Evolutionary conservation across 2,888 invertebrate species (phyloP), one percentile per base, ranked within the genome.

Genomic region (Mesorhabditis spiculigera): DNA sequence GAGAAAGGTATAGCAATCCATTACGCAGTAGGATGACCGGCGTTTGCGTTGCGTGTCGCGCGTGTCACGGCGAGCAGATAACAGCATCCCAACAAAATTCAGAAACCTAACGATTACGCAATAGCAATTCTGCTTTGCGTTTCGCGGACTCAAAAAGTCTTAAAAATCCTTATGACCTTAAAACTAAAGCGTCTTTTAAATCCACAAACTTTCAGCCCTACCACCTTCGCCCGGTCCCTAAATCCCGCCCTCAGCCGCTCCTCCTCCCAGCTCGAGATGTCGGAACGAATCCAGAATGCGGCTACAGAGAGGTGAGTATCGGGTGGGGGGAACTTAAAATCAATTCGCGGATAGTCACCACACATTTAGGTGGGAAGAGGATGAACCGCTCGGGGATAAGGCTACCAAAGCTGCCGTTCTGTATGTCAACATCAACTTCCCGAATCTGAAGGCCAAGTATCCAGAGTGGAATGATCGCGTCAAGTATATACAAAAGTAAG

Each of bases 341-440:
- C 4, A 5, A 62, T 5, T 41, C 45, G 43, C 50, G 28, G 8
- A 45, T 50, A 4, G 65, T 41, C n/a, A n/a, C 45, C 6, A 10
- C 67, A 70, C 41, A 13, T 50, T 66, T 16, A 45, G 95, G 88
- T 95, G 95, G 95, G 92, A 94, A 85, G 92, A 92, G 5, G 98
- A 98, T 86, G 98, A 98, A 89, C 91, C 92, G 72, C 89, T 97
- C 75, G 97, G 96, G 5, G 76, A 77, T 16, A 74, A 78, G 50
- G 90, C 91, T 45, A 97, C 97, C 4, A 97, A 95, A 87, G 95
- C 97, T 0, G 93, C 95, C 0, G 95, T 99, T 0, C 90, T 99
- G 0, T 98, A 96, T 88, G 93, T 95, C 5, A 98, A 98, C 87
- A 91, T 93, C 44, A 93, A 93, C 86, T 93, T 95, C 87, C 93